Percentiles rank a stretch among this genome's conserved stretches.
phyloP scores from a whole-genome alignment of 1,140 invertebrate species.

The Spodoptera litura region DNA sequence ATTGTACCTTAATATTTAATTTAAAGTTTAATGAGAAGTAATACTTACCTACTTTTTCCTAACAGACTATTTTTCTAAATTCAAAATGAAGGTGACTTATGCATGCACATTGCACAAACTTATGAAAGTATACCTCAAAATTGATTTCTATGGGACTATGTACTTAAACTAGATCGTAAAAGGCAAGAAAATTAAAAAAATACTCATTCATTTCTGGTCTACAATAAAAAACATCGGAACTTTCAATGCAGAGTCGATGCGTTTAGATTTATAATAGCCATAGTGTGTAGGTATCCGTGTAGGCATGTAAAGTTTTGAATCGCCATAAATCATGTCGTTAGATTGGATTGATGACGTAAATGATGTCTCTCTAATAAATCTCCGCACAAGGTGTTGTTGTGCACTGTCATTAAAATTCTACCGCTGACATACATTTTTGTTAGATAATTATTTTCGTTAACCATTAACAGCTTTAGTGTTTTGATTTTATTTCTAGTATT shows the following conservation, averaged over 20 bases:
- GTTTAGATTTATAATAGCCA: constrained; percentile 32
- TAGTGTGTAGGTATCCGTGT: not conserved
- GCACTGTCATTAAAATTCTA: constrained; percentile 40
- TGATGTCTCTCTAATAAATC: constrained; percentile 44
- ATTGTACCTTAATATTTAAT: no score
- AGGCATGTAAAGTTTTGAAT: constrained; percentile 35
- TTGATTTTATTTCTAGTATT: not conserved
- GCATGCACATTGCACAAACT: no score
- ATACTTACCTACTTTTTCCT: no score
- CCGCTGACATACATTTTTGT: constrained; percentile 41
- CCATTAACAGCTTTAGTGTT: not conserved
- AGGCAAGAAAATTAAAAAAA: no score
- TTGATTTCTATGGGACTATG: no score
- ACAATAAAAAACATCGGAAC: not conserved
- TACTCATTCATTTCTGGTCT: no score
- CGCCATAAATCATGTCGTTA: constrained; percentile 42
- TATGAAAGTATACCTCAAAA: no score
- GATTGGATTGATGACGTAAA: constrained; percentile 43
- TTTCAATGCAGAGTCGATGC: constrained; percentile 22
- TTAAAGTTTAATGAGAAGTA: no score
- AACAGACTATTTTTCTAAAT: no score
- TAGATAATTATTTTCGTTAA: constrained; percentile 20
- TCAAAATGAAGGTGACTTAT: no score
- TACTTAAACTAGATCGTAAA: no score
- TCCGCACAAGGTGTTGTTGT: constrained; percentile 23